A percentile compares a stretch with the other conserved stretches of the same genome.
Conservation (phyloP, 2,797 vertebrate genomes). For the Gephyroberyx darwinii region DNA sequence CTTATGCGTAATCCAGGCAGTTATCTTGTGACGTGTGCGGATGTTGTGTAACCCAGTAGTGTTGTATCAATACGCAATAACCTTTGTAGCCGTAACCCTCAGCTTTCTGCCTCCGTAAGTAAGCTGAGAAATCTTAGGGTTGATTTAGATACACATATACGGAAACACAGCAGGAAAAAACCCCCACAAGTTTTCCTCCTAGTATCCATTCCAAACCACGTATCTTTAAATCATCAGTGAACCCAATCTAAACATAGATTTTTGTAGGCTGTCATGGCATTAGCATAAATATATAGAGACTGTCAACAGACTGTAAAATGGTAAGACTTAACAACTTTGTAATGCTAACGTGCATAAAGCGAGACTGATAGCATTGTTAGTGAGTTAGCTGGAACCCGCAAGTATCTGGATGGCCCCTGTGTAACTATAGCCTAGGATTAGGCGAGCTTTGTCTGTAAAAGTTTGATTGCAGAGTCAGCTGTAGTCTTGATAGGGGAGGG, state of each 20-base stretch:
- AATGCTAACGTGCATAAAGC: slow-evolving; percentile 5
- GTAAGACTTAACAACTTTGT: slow-evolving; percentile 11
- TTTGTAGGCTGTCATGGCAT: not conserved
- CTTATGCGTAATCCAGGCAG: slow-evolving; percentile 9
- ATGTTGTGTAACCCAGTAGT: slow-evolving; percentile 43
- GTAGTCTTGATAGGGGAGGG: not conserved
- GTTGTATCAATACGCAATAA: slow-evolving; percentile 32
- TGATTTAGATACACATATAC: slow-evolving; percentile 15
- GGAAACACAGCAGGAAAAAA: not conserved
- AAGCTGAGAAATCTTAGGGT: slow-evolving; percentile 14
- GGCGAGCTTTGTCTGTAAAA: not conserved
- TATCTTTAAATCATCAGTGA: slow-evolving; percentile 19
- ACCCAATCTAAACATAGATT: not conserved
- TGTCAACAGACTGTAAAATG: not conserved
- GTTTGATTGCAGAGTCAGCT: not conserved
- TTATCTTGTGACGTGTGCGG: slow-evolving; percentile 20
- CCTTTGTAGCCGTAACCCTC: slow-evolving; percentile 28
- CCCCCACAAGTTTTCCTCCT: not conserved
- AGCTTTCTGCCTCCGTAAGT: slow-evolving; percentile 13
- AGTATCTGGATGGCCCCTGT: not conserved
- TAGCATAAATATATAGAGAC: too few relatives aligned
- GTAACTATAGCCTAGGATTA: slow-evolving; percentile 2
- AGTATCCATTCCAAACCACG: slow-evolving; percentile 3
- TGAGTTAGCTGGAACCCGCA: not conserved
- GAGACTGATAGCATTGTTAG: slow-evolving; percentile 8